Evolutionary conservation across 1,140 invertebrate genomes (phyloP), one percentile per base, ranked within the genome.

Genomic region (Drosophila sucinea): DNA sequence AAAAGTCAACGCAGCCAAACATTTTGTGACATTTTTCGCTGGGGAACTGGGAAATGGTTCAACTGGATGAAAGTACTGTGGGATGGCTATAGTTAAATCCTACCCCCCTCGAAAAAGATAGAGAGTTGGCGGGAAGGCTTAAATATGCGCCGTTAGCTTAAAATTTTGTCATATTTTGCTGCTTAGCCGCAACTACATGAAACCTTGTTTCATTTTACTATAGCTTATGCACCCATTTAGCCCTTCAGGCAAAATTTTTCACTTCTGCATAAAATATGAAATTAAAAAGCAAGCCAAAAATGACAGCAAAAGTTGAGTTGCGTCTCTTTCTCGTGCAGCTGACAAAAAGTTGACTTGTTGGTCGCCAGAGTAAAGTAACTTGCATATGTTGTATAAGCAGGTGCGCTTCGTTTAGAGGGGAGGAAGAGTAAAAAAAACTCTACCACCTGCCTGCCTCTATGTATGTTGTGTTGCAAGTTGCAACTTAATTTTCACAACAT

Each of bases 141-240:
- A 63, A 81, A 78, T 81, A 70, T 81, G 70, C 74, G 66, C 79
- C 72, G 72, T 64, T 66, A 58, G 77, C 78, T 62, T 55, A 81
- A 78, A 74, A 81, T 81, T 81, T 81, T 81, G 79, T 81, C 79
- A 81, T 81, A 82, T 76, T 79, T 83, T 72, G 35, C 67, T 68
- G 70, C 79, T 81, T 70, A 83, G 79, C 72, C 65, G 61, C 67
- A 74, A 44, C 71, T 63, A 57, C 65, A 82, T 75, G 70, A 82
- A 71, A 67, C 56, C 75, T 79, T 68, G 67, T 75, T 82, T 82
- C 80, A 82, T 82, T 82, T 78, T 82, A 63, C 47, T 74, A 69
- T 67, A 73, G 79, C 71, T 78, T 70, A 47, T 51, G 44, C 44
- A 51, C 44, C 30, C 61, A 57, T n/a, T 38, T 32, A 56, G 8